Percentiles rank a stretch among this genome's conserved stretches.
These are phyloP conservation scores for Protaetia brevitarsis DNA, from an alignment of 1,140 invertebrate species.

Conservation along the genomic window DNA sequence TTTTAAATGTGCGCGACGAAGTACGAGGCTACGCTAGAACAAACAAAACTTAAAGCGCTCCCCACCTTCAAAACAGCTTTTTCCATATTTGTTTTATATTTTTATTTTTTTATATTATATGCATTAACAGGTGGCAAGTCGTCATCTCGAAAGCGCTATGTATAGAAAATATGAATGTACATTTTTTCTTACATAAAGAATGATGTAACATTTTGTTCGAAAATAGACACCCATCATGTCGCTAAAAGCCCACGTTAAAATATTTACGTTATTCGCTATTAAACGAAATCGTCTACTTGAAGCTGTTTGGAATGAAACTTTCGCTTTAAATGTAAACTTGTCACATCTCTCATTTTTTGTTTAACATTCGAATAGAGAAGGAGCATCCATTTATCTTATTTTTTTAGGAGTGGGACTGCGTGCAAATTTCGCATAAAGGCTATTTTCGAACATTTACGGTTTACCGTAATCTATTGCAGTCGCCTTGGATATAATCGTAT, in stretches of 20 bases:
- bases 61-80: too few species aligned
- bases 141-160: not conserved
- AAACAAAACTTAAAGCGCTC: too few species aligned
- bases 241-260: not conserved
- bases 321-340: not conserved
- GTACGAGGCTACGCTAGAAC: too few species aligned
- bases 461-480: not conserved
- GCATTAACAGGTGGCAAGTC: not conserved
- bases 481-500: not conserved
- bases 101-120: too few species aligned
- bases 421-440: slow-evolving; percentile 1
- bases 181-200: too few species aligned
- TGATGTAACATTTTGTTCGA: not conserved
- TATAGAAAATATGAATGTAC: not conserved
- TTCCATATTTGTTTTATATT: too few species aligned
- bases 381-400: not conserved
- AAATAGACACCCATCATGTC: not conserved
- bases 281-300: not conserved
- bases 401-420: not conserved
- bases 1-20: too few species aligned
- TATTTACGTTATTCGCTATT: not conserved
- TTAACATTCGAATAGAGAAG: not conserved
- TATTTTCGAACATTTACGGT: not conserved
- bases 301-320: not conserved
- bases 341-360: not conserved